Evolutionary conservation across 2,888 invertebrate genomes (phyloP), one percentile per base, ranked within the genome.

Genomic region (Drosophila aldrichi): DNA sequence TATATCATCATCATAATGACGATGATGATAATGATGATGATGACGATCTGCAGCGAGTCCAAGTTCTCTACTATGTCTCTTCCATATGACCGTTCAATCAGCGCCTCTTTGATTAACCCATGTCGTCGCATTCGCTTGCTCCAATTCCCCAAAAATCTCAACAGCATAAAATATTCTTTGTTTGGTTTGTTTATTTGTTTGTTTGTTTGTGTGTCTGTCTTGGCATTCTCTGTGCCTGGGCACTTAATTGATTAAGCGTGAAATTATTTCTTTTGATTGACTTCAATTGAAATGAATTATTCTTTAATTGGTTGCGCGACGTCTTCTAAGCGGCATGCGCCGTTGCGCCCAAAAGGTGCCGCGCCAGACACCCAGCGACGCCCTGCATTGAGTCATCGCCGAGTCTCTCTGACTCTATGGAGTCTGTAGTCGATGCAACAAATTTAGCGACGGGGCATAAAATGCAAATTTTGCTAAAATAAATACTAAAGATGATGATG

Each of bases 281-380:
- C 79, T 85, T 89, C 90, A 89, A 89, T 89, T 88, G 89, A 89
- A 89, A 90, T 89, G 88, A 90, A 89, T 89, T 89, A 85, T 88
- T 85, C 79, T 83, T 88, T 88, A 89, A 89, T 90, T 90, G 89
- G 74, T 70, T 64, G 71, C 63, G 74, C 77, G 71, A 71, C 44
- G 81, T 66, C 68, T 56, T 66, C 68, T 56, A 83, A 81, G 66
- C 70, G 46, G 74, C 63, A 38, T 75, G 78, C 84, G 84, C 70
- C 78, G n/a, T n/a, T 74, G 78, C 78, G 81, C 73, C 75, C 68
- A 57, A 48, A 48, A 75, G 75, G 67, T 74, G 61, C 61, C 61
- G 54, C 10, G 7, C 16, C 48, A 48, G 48, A 48, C 48, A 48
- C 51, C n/a, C 18, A 6, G 5, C 22, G 22, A 10, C 36, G 20